Evolutionary conservation across 2,888 invertebrate species (phyloP), one percentile per base, ranked within the genome.

Genomic region (Tinea trinotella): DNA sequence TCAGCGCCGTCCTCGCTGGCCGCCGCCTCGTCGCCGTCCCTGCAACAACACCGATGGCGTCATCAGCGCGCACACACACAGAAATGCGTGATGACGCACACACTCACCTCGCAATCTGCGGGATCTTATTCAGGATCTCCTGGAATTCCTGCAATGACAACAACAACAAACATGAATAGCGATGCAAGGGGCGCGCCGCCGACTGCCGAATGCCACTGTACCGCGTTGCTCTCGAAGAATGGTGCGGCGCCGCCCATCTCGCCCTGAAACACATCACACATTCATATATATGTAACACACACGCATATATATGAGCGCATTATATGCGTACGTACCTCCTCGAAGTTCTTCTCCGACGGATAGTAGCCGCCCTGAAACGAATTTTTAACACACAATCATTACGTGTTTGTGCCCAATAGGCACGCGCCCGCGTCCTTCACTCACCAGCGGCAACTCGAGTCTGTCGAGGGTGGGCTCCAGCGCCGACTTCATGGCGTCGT

Each of bases 1-100:
- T 56, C 35, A 36, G 57, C 59, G 61, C 60, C 55, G 56, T 30
- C 36, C 49, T 53, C 54, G 57, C 53, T 54, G 57, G 20, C 49
- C 55, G 53, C 46, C 22, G 36, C 54, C 56, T 7, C 12, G 12
- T 49, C 44, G 22, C 59, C 46, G 52, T 52, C 58, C 59, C 57
- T 57, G 46, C 3, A 40, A 12, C 35, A n/a, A 35, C n/a, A 35
- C 5, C 4, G 12, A 35, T n/a, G 10, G 10, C 10, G 22, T 5
- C 22, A 5, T 5, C 22, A 7, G 22, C 22, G 22, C n/a, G n/a
- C n/a, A n/a, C n/a, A n/a, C n/a, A n/a, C n/a, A n/a, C n/a, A n/a
- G n/a, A n/a, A n/a, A 22, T 7, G 2, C 30, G 30, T 30, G 30
- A 10, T 30, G 7, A 7, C 30, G 30, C 2, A 7, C 30, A 7